phyloP scores from a whole-genome alignment of 35 echinoderm and acorn worm species.

The Patiria miniata region DNA sequence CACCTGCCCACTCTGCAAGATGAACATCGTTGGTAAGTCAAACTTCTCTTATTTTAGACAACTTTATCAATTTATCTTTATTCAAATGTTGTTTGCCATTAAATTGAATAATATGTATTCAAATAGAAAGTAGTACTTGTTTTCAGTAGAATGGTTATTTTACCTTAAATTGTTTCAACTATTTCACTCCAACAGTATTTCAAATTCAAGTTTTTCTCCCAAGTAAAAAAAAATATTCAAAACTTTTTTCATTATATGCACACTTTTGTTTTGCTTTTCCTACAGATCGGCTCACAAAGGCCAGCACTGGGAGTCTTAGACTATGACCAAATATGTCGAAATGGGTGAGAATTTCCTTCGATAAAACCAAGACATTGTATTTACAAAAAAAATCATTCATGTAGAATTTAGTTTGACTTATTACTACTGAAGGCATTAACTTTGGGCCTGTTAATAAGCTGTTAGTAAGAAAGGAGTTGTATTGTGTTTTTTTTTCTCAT shows the following conservation, averaged over 20 bases:
- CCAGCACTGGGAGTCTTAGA: background rate
- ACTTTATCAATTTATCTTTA: background rate
- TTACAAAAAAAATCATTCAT: too few relatives aligned
- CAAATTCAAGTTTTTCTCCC: too few relatives aligned
- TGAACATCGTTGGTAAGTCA: slow-evolving; percentile 91
- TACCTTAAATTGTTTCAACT: background rate
- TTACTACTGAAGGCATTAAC: too few relatives aligned
- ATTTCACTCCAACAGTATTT: too few relatives aligned
- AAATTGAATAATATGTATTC: background rate
- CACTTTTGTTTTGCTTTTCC: background rate
- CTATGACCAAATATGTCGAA: background rate
- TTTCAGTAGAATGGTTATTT: background rate
- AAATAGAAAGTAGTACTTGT: background rate
- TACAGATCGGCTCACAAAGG: background rate
- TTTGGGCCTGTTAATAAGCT: too few relatives aligned
- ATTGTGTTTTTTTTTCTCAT: too few relatives aligned
- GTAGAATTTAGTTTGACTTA: too few relatives aligned
- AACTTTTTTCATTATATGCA: background rate
- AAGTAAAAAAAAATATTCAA: background rate
- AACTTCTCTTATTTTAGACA: background rate
- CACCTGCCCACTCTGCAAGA: slow-evolving; percentile 94
- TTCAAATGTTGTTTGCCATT: background rate
- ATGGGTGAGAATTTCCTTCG: background rate
- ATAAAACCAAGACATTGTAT: too few relatives aligned
- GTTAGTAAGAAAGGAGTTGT: too few relatives aligned